phyloP scores from a whole-genome alignment of 2,113 vertebrate genomes.

The Chiloscyllium plagiosum region DNA sequence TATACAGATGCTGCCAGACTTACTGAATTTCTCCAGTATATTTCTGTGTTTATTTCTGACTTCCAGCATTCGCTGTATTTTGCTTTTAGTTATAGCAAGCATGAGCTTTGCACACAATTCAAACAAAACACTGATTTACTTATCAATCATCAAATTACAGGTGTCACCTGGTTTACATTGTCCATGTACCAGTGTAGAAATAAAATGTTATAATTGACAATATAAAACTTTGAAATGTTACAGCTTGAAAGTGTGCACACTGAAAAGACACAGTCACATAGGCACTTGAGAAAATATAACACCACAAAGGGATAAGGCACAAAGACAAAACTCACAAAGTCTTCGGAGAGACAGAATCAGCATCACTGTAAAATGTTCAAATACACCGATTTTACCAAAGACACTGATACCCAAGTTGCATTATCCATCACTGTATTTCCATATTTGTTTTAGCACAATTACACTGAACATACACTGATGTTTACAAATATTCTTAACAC shows the following conservation, averaged over 20 bases:
- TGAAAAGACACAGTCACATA: conserved; percentile 18
- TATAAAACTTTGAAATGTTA: conserved; percentile 30
- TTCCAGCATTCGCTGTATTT: too few species aligned
- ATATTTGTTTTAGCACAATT: conserved; percentile 5
- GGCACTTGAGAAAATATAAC: conserved; percentile 35
- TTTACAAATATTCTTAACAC: conserved; percentile 11
- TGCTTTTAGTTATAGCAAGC: background rate
- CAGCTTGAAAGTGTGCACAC: conserved; percentile 26
- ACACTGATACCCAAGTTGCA: conserved; percentile 33
- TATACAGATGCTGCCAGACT: too few species aligned
- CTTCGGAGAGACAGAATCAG: conserved; percentile 15
- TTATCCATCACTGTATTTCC: conserved; percentile 27
- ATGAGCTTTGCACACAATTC: background rate
- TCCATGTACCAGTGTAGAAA: background rate
- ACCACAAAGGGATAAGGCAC: conserved; percentile 31
- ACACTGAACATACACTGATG: conserved; percentile 30
- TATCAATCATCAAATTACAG: background rate
- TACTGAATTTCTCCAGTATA: too few species aligned
- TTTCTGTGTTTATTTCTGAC: too few species aligned
- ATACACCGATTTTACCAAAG: conserved; percentile 11
- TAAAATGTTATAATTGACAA: background rate
- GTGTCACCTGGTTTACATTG: background rate
- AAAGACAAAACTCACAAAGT: conserved; percentile 31
- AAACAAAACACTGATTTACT: conserved; percentile 1
- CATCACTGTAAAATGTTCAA: conserved; percentile 25